These are phyloP conservation scores for Heteromormyrus szaboi DNA, from an alignment of 2,797 vertebrate species.

Conservation along the genomic window DNA sequence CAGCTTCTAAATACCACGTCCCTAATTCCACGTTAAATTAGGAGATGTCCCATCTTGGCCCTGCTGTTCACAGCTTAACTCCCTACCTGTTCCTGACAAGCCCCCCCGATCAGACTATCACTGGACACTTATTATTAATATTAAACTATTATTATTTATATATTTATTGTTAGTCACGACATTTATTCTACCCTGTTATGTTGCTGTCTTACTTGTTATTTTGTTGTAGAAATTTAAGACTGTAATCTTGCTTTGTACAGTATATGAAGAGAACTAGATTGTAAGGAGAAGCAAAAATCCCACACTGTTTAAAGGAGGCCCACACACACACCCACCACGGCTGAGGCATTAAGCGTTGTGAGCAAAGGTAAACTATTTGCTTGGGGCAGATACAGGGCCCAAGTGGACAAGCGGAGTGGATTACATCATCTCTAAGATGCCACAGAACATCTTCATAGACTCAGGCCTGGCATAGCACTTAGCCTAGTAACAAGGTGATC, in stretches of 20 bases:
- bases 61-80: neutral
- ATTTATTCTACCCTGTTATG: neutral
- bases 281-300: neutral
- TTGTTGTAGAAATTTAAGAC: neutral
- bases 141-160: neutral
- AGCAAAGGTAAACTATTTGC: neutral
- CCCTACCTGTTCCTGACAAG: neutral
- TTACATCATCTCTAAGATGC: neutral
- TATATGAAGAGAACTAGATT: neutral
- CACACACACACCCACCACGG: neutral
- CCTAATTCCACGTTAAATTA: neutral
- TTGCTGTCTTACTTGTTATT: neutral
- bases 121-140: neutral
- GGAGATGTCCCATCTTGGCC: neutral
- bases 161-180: neutral
- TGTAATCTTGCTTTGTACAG: neutral
- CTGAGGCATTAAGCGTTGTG: neutral
- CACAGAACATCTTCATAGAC: neutral
- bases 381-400: neutral
- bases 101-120: neutral
- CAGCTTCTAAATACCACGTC: neutral
- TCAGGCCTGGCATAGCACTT: neutral
- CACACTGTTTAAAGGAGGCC: neutral
- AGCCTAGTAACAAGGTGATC: neutral
- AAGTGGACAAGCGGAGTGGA: neutral